Evolutionary conservation across 2,888 invertebrate genomes (phyloP).

Genomic region (Drosophila villosipedis): DNA sequence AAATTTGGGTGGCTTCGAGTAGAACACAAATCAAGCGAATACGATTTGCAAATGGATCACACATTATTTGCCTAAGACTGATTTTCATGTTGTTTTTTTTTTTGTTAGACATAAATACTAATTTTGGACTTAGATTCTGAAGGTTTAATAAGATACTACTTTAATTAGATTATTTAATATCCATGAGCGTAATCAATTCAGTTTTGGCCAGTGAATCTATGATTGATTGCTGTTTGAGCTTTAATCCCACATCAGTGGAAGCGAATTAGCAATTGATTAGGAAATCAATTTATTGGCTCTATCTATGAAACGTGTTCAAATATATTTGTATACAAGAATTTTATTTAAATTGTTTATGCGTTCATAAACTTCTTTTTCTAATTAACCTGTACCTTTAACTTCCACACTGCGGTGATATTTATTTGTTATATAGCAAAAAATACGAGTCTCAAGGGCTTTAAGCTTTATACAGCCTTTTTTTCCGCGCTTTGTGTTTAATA

Average conservation of each 20-base stretch:
- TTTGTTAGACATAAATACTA: neutral
- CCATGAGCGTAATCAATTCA: neutral
- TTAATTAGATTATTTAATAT: conserved; percentile 6
- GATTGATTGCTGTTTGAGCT: conserved; percentile 31
- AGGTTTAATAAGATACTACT: conserved; percentile 22
- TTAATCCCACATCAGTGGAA: neutral
- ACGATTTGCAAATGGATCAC: conserved; percentile 1
- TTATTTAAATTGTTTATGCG: neutral
- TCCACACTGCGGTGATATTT: neutral
- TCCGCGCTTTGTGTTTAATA: neutral
- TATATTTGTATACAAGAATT: neutral
- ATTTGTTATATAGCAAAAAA: no score
- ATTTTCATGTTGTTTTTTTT: neutral
- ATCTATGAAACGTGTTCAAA: neutral
- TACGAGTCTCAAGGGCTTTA: no score
- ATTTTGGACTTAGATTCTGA: conserved; percentile 19
- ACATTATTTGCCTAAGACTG: neutral
- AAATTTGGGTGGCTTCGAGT: conserved; percentile 30
- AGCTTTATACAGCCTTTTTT: neutral
- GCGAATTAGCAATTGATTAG: neutral
- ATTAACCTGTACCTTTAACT: neutral
- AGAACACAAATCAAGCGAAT: conserved; percentile 23
- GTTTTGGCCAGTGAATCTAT: conserved; percentile 1
- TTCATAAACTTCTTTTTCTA: neutral
- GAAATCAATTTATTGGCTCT: neutral